Base-by-base conservation (phyloP, 2,113 vertebrate species). In the Cyphomyrus plagiostoma region DNA sequence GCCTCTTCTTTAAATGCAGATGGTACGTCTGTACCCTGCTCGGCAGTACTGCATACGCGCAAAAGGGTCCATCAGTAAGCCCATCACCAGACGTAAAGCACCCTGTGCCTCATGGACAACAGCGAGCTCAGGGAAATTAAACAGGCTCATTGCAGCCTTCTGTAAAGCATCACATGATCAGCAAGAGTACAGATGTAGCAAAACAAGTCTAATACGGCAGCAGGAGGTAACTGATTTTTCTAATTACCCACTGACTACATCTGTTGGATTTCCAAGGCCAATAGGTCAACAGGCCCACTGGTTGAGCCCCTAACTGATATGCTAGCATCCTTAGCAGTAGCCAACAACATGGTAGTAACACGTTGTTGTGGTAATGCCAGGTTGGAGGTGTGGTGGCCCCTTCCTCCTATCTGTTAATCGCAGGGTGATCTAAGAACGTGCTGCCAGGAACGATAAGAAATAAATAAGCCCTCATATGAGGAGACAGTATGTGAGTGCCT, bases 31-130 rank as follows among this genome's bases (percentile, higher is more conserved):
- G 95, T 84, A 53, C 45, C 83, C 56, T 92, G 94, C 93, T 94
- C 96, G 6, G 58, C 50, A 1, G 89, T 85, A 90, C 45, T 90
- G 89, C 95, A 10, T 48, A 48, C 1, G 95, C 96, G 95, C 95
- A 95, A 95, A 95, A 96, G 95, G 93, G 96, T 95, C 96, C 96
- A 97, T 97, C 97, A 97, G 96, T 93, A 96, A 96, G 95, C 94
- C 96, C 94, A 96, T 96, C 96, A 96, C 95, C 96, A 95, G 97
- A 95, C 96, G 95, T 96, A 96, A 97, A 97, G 97, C 97, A 96
- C 96, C 96, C 93, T 92, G 95, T 96, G 96, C 94, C 95, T 96
- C 95, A 96, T 97, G 96, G 97, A 97, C 95, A 96, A 97, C 91
- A 53, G 92, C 95, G 93, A 95, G 95, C 95, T 97, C 94, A 94